phyloP scores from a whole-genome alignment of 2,113 vertebrate genomes.

The Uria aalge region DNA sequence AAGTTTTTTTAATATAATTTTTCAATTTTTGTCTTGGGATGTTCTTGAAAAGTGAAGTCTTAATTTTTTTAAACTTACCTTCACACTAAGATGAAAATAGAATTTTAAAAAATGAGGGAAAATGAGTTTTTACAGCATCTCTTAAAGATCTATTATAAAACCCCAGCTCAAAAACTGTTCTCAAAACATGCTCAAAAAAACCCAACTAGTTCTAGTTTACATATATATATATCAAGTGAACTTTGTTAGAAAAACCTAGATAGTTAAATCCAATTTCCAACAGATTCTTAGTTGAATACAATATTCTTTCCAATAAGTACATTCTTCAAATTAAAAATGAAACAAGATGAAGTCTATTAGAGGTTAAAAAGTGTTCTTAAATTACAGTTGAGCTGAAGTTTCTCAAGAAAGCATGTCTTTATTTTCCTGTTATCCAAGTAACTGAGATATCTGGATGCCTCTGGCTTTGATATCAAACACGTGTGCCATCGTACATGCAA shows the following conservation, averaged over 20 bases:
- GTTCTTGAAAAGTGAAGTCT: not conserved
- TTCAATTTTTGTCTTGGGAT: not conserved
- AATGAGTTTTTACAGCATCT: not conserved
- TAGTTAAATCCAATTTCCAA: not conserved
- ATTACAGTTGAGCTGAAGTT: not conserved
- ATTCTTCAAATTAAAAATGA: not conserved
- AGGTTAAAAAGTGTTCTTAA: not conserved
- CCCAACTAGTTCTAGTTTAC: not conserved
- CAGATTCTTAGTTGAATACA: not conserved
- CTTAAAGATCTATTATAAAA: not conserved
- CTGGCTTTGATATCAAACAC: not conserved
- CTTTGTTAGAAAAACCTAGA: not conserved
- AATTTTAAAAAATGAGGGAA: not conserved
- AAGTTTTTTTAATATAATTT: not conserved
- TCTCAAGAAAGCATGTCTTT: not conserved
- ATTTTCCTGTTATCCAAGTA: not conserved
- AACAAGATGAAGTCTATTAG: not conserved
- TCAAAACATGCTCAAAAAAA: not conserved
- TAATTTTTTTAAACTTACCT: not conserved
- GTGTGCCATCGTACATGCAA: fast-evolving
- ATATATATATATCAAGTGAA: not conserved
- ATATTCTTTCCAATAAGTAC: not conserved
- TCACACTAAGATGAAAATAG: not conserved
- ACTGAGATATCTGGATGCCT: not conserved
- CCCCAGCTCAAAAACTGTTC: not conserved